A percentile compares a stretch with the other conserved stretches of the same genome.
Conservation (phyloP, 2,113 vertebrate genomes). For the Entomyzon cyanotis region DNA sequence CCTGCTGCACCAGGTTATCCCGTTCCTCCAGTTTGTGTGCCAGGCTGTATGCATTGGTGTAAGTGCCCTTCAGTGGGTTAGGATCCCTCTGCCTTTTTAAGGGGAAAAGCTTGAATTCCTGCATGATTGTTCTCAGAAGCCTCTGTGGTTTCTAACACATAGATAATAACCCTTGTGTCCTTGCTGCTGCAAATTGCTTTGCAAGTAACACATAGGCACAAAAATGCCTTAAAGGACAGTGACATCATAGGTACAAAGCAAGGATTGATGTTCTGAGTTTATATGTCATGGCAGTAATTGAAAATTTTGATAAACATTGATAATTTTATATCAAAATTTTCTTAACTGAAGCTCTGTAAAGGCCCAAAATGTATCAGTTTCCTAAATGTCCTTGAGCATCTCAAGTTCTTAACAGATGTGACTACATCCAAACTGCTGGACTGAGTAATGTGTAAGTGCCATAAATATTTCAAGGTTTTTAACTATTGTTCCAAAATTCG, state of each 20-base stretch:
- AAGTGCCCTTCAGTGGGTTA: not conserved
- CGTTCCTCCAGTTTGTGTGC: not conserved
- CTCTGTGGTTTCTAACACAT: not conserved
- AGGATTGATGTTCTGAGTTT: not conserved
- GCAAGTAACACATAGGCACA: rapidly evolving
- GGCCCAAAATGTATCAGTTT: not conserved
- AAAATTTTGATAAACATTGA: not conserved
- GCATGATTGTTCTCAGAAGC: not conserved
- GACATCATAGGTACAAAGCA: not conserved
- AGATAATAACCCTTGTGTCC: not conserved
- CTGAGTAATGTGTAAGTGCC: not conserved
- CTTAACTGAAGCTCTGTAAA: not conserved
- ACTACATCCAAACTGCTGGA: not conserved
- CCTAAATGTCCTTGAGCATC: not conserved
- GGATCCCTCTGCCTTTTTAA: not conserved
- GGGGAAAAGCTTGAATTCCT: not conserved
- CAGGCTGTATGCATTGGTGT: not conserved
- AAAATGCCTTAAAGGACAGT: not conserved
- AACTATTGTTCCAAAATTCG: not conserved
- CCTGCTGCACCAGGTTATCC: not conserved
- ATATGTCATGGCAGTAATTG: not conserved
- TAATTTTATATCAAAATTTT: not conserved
- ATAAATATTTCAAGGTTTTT: conserved; percentile 10
- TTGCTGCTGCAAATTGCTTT: not conserved
- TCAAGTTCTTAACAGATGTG: not conserved